Percentiles rank a stretch among this genome's conserved stretches.
These are phyloP conservation scores for Cremastinae sp. DNA, from an alignment of 2,888 invertebrate species.

Conservation along the genomic window DNA sequence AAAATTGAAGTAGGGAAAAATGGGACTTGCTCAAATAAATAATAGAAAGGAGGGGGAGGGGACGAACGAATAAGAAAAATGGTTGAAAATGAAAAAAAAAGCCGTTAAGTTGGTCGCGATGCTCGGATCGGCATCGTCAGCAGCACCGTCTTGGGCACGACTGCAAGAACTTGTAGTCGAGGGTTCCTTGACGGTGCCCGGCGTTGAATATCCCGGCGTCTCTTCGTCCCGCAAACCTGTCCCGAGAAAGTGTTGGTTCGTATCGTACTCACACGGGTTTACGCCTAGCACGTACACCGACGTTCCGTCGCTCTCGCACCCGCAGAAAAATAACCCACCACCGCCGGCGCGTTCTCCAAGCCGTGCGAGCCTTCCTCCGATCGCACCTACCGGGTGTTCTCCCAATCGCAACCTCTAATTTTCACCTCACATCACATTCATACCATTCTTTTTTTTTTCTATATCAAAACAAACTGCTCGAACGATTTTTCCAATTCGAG, in stretches of 20 bases:
- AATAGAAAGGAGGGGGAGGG: slow-evolving; percentile 16
- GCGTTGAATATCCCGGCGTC: slow-evolving; percentile 57
- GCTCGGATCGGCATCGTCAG: slow-evolving; percentile 70
- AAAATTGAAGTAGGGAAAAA: not conserved
- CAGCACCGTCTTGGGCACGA: slow-evolving; percentile 68
- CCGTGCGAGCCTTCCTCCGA: slow-evolving; percentile 1
- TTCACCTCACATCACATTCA: too few species aligned
- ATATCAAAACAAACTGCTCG: too few species aligned
- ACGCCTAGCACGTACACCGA: not conserved
- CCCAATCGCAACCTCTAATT: too few species aligned
- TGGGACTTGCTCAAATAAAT: slow-evolving; percentile 10
- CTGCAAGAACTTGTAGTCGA: slow-evolving; percentile 65
- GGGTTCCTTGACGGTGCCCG: slow-evolving; percentile 45
- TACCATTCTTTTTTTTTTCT: too few species aligned
- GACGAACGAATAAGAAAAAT: too few species aligned
- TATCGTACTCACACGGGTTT: not conserved
- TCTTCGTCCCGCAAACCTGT: slow-evolving; percentile 42
- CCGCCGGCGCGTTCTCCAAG: not conserved
- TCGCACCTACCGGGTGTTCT: too few species aligned
- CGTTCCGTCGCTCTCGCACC: slow-evolving; percentile 23
- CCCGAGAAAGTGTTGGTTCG: slow-evolving; percentile 2
- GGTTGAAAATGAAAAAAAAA: too few species aligned
- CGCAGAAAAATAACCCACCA: slow-evolving; percentile 9
- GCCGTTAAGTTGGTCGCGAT: slow-evolving; percentile 60
- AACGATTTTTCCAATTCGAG: too few species aligned